These are phyloP conservation scores for Poeciliopsis infans DNA, from an alignment of 2,797 vertebrate genomes.

Conservation along the genomic window DNA sequence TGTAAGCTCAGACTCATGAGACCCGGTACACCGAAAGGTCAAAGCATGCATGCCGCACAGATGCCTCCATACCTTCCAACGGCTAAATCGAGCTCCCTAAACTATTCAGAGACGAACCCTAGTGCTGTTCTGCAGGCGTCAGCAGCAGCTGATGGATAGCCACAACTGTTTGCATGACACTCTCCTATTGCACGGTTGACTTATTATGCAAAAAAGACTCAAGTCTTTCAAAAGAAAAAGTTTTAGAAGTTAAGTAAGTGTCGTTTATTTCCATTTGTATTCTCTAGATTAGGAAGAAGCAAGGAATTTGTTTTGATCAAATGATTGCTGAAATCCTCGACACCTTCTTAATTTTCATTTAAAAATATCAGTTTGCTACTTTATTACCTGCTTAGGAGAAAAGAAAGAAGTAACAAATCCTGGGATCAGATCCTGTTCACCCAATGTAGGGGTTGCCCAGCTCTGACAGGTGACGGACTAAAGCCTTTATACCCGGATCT, in stretches of 20 bases:
- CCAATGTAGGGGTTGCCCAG: conserved; percentile 86
- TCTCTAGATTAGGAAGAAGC: conserved; percentile 37
- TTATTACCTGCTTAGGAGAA: conserved; percentile 83
- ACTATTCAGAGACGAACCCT: conserved; percentile 49
- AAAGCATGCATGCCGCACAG: conserved; percentile 32
- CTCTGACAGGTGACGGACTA: conserved; percentile 68
- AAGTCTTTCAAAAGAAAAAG: conserved; percentile 3
- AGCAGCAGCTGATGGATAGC: conserved; percentile 53
- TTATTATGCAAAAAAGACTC: not conserved
- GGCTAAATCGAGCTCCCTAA: conserved; percentile 59
- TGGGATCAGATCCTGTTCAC: conserved; percentile 86
- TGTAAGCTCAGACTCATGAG: conserved; percentile 15
- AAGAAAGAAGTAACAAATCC: conserved; percentile 84
- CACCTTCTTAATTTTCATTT: not conserved
- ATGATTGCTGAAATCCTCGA: not conserved
- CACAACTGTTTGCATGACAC: conserved; percentile 31
- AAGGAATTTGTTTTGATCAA: conserved; percentile 1
- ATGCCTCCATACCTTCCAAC: conserved; percentile 25
- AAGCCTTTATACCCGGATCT: conserved; percentile 79
- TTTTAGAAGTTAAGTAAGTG: not conserved
- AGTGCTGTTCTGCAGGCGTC: conserved; percentile 41
- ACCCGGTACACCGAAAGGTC: conserved; percentile 59
- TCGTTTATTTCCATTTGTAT: not conserved
- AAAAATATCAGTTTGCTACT: conserved; percentile 6
- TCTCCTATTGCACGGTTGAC: not conserved